Evolutionary conservation across 2,797 vertebrate genomes (phyloP), one percentile per base, ranked within the genome.

Genomic region (Catostomus latipinnis): DNA sequence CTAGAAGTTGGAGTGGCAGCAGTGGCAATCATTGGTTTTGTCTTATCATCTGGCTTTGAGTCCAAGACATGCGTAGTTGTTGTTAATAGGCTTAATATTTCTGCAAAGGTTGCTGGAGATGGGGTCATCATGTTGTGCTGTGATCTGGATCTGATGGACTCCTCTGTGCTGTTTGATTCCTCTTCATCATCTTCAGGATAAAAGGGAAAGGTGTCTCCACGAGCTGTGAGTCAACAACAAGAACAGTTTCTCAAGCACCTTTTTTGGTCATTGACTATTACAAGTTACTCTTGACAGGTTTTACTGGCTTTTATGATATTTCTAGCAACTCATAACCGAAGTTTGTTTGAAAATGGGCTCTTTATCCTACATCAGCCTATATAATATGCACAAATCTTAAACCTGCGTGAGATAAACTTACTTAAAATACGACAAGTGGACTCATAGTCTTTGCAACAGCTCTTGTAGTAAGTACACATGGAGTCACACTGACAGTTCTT

Each of bases 391-490:
- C 58, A 61, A 62, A 12, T n/a, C 0, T 8, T 1, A 6, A 45
- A n/a, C 2, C 4, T 8, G 9, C 8, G 6, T 45, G 66, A 61
- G 8, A 9, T 48, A 10, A 58, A 12, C 91, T 88, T 91, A 99
- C 97, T 94, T 88, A 86, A 93, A 83, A 90, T 88, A 68, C 91
- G 93, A 88, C 98, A 99, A 75, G 82, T 81, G 0, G 71, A 80
- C 67, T 90, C 62, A 45, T 94, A 98, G 89, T 99, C 97, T 0
- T 46, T 77, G 77, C 98, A 99, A 91, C 98, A 99, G 91, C 96
- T 98, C 87, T 92, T 88, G 91, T 99, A 99, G 87, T 98, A 98
- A 53, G 92, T 48, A 77, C 98, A 99, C 88, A 98, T 93, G 5
- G 93, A 91, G 49, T 99, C 98, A 12, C 98, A 99, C 88, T 99